These are phyloP conservation scores for Podarcis raffonei DNA, from an alignment of 2,113 vertebrate species.

Conservation along the genomic window DNA sequence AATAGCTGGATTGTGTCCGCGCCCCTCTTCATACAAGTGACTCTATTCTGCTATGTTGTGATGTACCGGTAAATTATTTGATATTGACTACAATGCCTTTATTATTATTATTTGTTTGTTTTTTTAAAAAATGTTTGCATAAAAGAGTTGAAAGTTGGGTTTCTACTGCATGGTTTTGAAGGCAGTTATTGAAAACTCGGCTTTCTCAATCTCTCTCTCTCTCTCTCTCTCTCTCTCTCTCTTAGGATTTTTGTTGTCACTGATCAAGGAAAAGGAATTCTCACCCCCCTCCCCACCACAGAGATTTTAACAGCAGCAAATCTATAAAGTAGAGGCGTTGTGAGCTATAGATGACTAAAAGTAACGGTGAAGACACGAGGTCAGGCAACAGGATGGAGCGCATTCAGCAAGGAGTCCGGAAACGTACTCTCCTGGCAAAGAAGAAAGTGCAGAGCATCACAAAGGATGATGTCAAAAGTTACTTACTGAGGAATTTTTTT, in stretches of 20 bases:
- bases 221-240: not conserved
- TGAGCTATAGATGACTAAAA: slow-evolving; percentile 83
- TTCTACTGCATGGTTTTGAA: slow-evolving; percentile 22
- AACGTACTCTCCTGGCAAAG: slow-evolving; percentile 83
- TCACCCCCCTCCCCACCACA: slow-evolving; percentile 24
- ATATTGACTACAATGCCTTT: not conserved
- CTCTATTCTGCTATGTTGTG: rapidly evolving
- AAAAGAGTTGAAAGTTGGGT: not conserved
- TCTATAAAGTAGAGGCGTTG: slow-evolving; percentile 35
- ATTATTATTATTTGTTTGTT: not conserved
- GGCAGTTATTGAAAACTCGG: not conserved
- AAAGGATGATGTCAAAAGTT: slow-evolving; percentile 85
- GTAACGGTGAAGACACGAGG: slow-evolving; percentile 84
- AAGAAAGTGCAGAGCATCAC: slow-evolving; percentile 89
- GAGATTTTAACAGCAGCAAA: slow-evolving; percentile 53
- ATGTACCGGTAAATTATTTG: not conserved
- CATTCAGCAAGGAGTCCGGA: slow-evolving; percentile 84
- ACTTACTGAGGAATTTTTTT: slow-evolving; percentile 90
- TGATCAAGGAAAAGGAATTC: not conserved
- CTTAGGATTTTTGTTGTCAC: slow-evolving; percentile 55
- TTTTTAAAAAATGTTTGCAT: not conserved
- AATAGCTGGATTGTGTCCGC: not conserved
- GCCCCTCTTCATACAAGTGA: not conserved
- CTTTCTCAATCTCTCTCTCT: not conserved
- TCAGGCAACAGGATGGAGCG: slow-evolving; percentile 81